Base-by-base conservation (phyloP, 2,113 vertebrate species). In the Myiozetetes cayanensis region DNA sequence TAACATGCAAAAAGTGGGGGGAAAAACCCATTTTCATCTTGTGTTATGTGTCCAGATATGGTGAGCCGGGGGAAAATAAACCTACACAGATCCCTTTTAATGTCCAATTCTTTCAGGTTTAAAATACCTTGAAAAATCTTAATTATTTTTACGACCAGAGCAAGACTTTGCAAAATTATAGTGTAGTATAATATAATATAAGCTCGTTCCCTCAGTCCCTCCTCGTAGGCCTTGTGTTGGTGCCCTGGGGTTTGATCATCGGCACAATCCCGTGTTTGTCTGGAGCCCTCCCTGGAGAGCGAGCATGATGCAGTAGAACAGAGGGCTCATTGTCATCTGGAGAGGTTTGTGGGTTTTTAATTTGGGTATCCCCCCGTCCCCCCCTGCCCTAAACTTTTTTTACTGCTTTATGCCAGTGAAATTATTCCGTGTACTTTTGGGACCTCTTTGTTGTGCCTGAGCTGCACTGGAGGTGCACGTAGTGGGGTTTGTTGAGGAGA, bases 211-310 rank as follows among this genome's bases (percentile, higher is more conserved):
- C 37, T 73, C 65, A 52, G 33, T 39, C 41, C 61, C 17, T 81
- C 49, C 30, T 93, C 28, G 8, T 12, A 27, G 58, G 14, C 63
- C 39, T 59, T 22, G 21, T 89, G 35, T 72, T 61, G 71, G 39
- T 5, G 21, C 44, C 39, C 33, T 72, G 13, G 18, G 47, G 14
- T 89, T 71, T 78, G 43, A 52, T 93, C 65, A 63, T 82, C 47
- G 67, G 52, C 89, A 63, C 77, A 96, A 50, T 89, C 70, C 73
- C 43, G 39, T 39, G 59, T 72, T 96, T 96, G 46, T 47, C 46
- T 79, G 28, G n/a, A 76, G 71, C 44, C 35, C 17, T 81, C 65
- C 18, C 25, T 52, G 28, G 43, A 65, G 35, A 67, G 21, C 28
- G 73, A 41, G 19, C 75, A 4, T 25, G 58, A 55, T 46, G 43